Conservation (phyloP, 2,888 invertebrate genomes). For the Ennomos erosarius region DNA sequence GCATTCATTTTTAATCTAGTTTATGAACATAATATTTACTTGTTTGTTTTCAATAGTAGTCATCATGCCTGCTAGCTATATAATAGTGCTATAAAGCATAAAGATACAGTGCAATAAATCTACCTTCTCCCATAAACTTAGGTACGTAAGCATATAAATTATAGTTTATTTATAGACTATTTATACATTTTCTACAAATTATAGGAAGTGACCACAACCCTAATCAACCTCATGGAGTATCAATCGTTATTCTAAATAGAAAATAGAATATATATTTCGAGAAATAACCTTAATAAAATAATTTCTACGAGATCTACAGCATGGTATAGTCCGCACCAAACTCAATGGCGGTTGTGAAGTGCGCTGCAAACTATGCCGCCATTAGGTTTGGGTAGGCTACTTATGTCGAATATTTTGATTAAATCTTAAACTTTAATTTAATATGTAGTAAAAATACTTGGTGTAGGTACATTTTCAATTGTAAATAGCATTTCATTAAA, state of each 20-base stretch:
- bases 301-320: constrained; percentile 53
- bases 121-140: constrained; percentile 37
- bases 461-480: constrained; percentile 11
- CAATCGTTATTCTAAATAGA: neutral
- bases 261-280: constrained; percentile 32
- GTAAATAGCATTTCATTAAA: constrained; percentile 17
- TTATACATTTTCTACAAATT: constrained; percentile 25
- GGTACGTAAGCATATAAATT: constrained; percentile 10
- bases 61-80: no score
- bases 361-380: no score
- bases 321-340: no score
- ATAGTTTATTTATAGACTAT: constrained; percentile 28
- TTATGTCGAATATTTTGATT: constrained; percentile 9
- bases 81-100: constrained; percentile 51
- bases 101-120: constrained; percentile 48
- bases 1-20: no score
- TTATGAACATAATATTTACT: no score
- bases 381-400: no score
- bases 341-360: no score
- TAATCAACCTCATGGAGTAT: constrained; percentile 20
- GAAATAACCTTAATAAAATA: constrained; percentile 37
- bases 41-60: no score
- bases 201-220: constrained; percentile 38
- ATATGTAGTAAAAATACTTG: constrained; percentile 4
- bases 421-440: neutral